phyloP scores from a whole-genome alignment of 2,113 vertebrate species.

The Myotis lucifugus region DNA sequence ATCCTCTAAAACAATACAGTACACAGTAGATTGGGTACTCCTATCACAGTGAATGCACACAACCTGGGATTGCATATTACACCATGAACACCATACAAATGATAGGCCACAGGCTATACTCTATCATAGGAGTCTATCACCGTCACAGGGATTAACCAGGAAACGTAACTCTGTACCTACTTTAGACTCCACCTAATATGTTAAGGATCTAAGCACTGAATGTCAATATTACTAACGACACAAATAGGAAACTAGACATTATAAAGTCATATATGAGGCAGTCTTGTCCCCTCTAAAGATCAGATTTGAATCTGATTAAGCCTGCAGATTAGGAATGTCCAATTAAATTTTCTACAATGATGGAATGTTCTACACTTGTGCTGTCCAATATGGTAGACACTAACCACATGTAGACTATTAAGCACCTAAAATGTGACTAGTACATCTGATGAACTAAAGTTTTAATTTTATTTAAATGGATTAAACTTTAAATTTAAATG shows the following conservation, averaged over 20 bases:
- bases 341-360: not conserved
- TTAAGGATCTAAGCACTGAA: not conserved
- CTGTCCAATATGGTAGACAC: not conserved
- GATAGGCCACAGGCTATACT: not conserved
- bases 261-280: not conserved
- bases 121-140: not conserved
- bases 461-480: constrained; percentile 16
- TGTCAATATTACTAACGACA: not conserved
- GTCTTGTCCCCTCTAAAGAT: not conserved
- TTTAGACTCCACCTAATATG: not conserved
- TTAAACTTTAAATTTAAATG: constrained; percentile 29
- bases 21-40: not conserved
- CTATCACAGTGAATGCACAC: not conserved
- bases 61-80: not conserved
- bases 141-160: not conserved
- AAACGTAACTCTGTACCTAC: not conserved
- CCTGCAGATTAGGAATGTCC: not conserved
- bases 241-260: not conserved
- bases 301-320: not conserved
- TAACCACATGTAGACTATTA: not conserved
- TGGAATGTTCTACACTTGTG: not conserved
- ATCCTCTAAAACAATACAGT: not conserved
- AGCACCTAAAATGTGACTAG: not conserved
- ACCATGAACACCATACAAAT: not conserved
- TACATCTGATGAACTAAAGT: not conserved